Base-by-base conservation (phyloP, 2,113 vertebrate genomes). In the Rissa tridactyla region DNA sequence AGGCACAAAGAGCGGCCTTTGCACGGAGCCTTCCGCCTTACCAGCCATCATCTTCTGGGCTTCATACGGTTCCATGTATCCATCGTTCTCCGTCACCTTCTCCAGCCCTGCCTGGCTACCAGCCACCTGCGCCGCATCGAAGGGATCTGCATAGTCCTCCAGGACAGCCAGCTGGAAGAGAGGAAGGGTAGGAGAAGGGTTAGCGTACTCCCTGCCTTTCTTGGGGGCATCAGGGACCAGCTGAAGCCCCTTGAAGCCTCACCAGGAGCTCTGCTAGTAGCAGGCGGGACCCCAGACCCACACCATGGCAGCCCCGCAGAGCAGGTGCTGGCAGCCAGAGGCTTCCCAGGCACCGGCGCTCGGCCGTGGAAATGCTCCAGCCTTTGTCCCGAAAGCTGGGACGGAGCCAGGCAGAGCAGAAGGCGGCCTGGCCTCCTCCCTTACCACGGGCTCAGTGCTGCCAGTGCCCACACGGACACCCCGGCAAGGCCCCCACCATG, bases 21-120 rank as follows among this genome's bases (percentile, higher is more conserved):
- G 60, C 6, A 11, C 5, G 2, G 49, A 14, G 21, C 36, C 13
- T 55, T 76, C 34, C 25, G 44, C 38, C 96, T 98, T 97, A 99
- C 99, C 99, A 55, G 99, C 99, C 99, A 99, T 99, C 99, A 99
- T 99, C 97, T 99, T 99, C 97, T 99, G 99, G 73, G 99, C 99
- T 97, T 99, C 99, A 9, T 99, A 99, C 0, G 99, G 99, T 70
- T 99, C 99, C 99, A 99, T 99, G 97, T 99, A 99, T 30, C 99
- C 99, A 3, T 99, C 99, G 10, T 99, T 99, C 95, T 99, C 99
- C 0, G 97, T 97, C 83, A 98, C 98, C 94, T 99, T 99, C 94
- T 99, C 99, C 38, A 97, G 88, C 52, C 82, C 98, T 62, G 94
- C 86, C 94, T 98, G 98, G 80, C 97, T 96, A 29, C 98, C 98